Base-by-base conservation (phyloP, 1,140 invertebrate species). In the Globodera ellingtonae region DNA sequence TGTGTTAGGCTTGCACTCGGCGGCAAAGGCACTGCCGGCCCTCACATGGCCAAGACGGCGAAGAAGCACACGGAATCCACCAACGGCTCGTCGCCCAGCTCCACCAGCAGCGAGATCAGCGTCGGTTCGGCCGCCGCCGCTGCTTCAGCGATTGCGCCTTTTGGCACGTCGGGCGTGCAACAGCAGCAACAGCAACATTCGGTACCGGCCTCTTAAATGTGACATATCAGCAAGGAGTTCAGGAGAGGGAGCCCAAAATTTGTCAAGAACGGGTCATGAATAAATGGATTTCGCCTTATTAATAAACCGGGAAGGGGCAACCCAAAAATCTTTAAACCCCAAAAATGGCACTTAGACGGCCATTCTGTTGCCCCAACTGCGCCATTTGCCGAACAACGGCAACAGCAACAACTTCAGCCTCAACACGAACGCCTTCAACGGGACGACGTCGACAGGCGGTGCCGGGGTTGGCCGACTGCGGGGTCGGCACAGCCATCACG, bases 31-130 rank as follows among this genome's bases (percentile, higher is more conserved):
- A 52, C 50, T 13, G 56, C 13, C 18, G 56, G 13, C 18, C 35
- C 35, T 35, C 35, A 35, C 35, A 35, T 35, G 35, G 15, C 56
- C 10, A 62, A 18, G 56, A 18, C 56, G 56, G 15, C 15, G 56
- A 62, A 18, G 13, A 65, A 59, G 7, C 75, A 81, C n/a, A 80
- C 72, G 35, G 80, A 80, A 62, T 72, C 80, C 35, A 81, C 78
- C 72, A 81, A 81, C 21, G 80, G 78, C 4, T 52, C 21, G 24
- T 81, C 80, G 48, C 81, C 81, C 35, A 70, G 72, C 80, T 83
- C 81, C 15, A 72, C 81, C 44, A 81, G 46, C 50, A 83, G 80
- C 35, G 81, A 82, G 50, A 66, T 70, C 13, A 83, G 73, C 76
- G 74, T 79, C 50, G 65, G 72, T 9, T 82, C 81, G 56, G 82